Percentiles rank a stretch among this genome's conserved stretches.
These are phyloP conservation scores for Volucella inflata DNA, from an alignment of 2,888 invertebrate genomes.

Conservation along the genomic window DNA sequence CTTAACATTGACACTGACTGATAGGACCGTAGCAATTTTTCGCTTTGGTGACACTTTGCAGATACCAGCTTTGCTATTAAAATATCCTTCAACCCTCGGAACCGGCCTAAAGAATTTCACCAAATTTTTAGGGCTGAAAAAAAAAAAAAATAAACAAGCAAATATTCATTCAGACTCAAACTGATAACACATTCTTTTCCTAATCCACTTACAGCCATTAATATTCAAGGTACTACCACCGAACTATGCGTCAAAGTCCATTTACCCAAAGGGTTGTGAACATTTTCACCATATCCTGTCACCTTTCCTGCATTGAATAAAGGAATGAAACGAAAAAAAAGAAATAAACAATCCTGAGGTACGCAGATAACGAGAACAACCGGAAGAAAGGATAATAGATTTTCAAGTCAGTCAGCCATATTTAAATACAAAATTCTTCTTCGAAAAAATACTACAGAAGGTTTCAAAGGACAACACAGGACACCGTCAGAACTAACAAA, in stretches of 20 bases:
- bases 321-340: too few species aligned
- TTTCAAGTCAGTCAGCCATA: slow-evolving; percentile 50
- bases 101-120: background rate
- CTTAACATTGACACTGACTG: slow-evolving; percentile 48
- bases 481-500: background rate
- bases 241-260: slow-evolving; percentile 45
- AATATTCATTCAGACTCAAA: slow-evolving; percentile 25
- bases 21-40: slow-evolving; percentile 55
- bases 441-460: slow-evolving; percentile 26
- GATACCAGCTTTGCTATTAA: background rate
- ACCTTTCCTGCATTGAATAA: slow-evolving; percentile 31
- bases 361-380: slow-evolving; percentile 48
- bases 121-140: background rate
- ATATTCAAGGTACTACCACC: slow-evolving; percentile 44
- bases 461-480: slow-evolving; percentile 37
- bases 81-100: background rate
- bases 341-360: slow-evolving; percentile 46
- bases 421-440: slow-evolving; percentile 50
- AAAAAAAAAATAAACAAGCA: slow-evolving; percentile 5
- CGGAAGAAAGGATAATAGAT: slow-evolving; percentile 59
- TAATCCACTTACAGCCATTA: slow-evolving; percentile 64
- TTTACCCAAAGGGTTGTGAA: slow-evolving; percentile 41
- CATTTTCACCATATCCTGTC: slow-evolving; percentile 52
- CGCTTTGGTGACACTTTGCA: slow-evolving; percentile 46
- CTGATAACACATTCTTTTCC: slow-evolving; percentile 63